These are phyloP conservation scores for Acanthaster planci DNA, from an alignment of 35 echinoderm and acorn worm genomes.

Conservation along the genomic window DNA sequence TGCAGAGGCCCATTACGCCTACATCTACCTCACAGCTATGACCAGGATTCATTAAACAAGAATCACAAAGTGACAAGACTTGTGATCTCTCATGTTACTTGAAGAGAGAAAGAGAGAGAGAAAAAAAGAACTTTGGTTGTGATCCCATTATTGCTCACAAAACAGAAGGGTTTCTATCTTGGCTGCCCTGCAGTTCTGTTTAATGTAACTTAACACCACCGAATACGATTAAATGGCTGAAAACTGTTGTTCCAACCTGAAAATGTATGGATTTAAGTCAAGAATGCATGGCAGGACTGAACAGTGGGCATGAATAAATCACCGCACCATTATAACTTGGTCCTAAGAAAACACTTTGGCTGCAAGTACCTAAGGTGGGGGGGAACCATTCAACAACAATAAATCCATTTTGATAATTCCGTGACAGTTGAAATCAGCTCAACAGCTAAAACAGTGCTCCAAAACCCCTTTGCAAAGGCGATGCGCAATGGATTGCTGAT, in stretches of 20 bases:
- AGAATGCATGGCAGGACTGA: constrained; percentile 16
- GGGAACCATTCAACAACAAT: constrained; percentile 14
- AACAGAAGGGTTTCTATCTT: neutral
- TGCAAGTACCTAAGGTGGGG: too few relatives aligned
- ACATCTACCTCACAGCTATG: neutral
- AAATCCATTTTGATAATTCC: constrained; percentile 17
- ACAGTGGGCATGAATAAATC: constrained; percentile 21
- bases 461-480: constrained; percentile 5
- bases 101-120: too few relatives aligned
- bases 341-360: too few relatives aligned
- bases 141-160: constrained; percentile 2
- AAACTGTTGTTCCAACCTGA: constrained; percentile 26
- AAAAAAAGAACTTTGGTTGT: constrained; percentile 12
- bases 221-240: constrained; percentile 22
- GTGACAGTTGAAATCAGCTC: constrained; percentile 1
- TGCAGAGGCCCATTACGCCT: neutral
- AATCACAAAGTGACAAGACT: constrained; percentile 29
- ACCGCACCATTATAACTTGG: too few relatives aligned
- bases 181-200: neutral
- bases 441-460: neutral
- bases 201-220: constrained; percentile 3
- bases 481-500: neutral
- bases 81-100: neutral
- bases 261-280: constrained; percentile 28
- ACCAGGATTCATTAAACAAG: constrained; percentile 16